Percentiles rank a stretch among this genome's conserved stretches.
Conservation (phyloP, 2,888 invertebrate genomes). For the Pollenia amentaria region DNA sequence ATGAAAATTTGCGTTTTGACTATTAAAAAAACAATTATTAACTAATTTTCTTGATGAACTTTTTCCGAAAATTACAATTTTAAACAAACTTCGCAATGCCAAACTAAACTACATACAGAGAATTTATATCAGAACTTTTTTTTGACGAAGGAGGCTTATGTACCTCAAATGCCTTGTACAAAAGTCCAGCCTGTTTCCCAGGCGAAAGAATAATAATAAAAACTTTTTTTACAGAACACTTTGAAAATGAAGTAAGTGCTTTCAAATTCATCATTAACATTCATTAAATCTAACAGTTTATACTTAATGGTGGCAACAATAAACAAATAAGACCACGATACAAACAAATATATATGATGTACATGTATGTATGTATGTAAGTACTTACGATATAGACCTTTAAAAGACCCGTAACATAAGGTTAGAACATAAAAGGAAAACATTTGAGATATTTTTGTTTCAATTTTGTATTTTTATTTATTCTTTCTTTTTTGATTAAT, state of each 20-base stretch:
- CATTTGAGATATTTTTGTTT: conserved; percentile 52
- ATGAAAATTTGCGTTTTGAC: no score
- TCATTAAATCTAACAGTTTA: not conserved
- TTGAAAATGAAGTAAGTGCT: not conserved
- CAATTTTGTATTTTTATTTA: conserved; percentile 37
- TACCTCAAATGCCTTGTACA: no score
- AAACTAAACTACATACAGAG: no score
- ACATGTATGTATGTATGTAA: not conserved
- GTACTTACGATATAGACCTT: not conserved
- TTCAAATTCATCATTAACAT: not conserved
- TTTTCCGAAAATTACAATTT: no score
- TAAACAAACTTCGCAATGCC: no score
- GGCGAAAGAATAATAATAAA: no score
- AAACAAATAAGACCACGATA: not conserved
- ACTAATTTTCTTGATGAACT: no score
- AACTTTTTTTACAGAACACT: no score
- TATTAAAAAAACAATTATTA: no score
- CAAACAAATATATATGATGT: not conserved
- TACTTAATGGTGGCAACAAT: not conserved
- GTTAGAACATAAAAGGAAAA: conserved; percentile 53
- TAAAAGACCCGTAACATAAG: conserved; percentile 33
- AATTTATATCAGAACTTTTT: no score
- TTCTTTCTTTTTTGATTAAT: conserved; percentile 80
- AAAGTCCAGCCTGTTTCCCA: no score
- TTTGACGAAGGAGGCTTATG: no score